These are phyloP conservation scores for Choristoneura fumiferana DNA, from an alignment of 1,140 invertebrate genomes.

Conservation along the genomic window DNA sequence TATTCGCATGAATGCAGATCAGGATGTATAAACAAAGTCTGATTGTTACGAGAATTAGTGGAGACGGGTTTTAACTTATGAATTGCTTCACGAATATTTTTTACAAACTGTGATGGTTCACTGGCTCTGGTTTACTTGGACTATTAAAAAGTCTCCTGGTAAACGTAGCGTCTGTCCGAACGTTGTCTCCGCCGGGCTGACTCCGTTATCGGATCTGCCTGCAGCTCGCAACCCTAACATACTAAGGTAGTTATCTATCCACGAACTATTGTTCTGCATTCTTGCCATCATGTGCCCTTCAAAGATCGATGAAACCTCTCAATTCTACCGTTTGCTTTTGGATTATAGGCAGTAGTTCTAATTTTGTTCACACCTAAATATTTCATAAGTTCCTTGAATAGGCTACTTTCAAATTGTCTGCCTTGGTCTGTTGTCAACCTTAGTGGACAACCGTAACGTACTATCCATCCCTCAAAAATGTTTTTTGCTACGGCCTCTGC, in stretches of 20 bases:
- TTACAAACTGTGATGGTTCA: background rate
- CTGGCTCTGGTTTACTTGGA: background rate
- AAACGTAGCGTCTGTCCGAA: constrained; percentile 2
- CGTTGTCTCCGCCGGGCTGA: constrained; percentile 26
- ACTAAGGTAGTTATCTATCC: constrained; percentile 32
- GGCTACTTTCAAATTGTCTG: constrained; percentile 39
- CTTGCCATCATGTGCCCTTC: constrained; percentile 43
- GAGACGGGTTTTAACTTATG: background rate
- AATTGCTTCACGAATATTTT: background rate
- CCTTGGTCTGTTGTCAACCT: constrained; percentile 44
- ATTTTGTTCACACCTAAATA: constrained; percentile 27
- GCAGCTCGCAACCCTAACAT: constrained; percentile 33
- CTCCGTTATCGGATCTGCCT: constrained; percentile 24
- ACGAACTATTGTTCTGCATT: constrained; percentile 25
- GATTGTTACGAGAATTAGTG: background rate
- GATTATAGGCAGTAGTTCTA: constrained; percentile 42
- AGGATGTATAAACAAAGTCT: constrained; percentile 2
- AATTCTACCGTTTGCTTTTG: constrained; percentile 46
- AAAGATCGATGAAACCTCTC: constrained; percentile 55
- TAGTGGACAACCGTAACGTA: constrained; percentile 39
- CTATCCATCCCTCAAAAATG: constrained; percentile 44
- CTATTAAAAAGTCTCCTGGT: constrained; percentile 19
- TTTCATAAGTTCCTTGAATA: constrained; percentile 32
- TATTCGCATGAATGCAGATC: constrained; percentile 6
- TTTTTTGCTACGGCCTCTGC: constrained; percentile 37